Evolutionary conservation across 2,888 invertebrate species (phyloP).

Genomic region (Zonitis immaculata): DNA sequence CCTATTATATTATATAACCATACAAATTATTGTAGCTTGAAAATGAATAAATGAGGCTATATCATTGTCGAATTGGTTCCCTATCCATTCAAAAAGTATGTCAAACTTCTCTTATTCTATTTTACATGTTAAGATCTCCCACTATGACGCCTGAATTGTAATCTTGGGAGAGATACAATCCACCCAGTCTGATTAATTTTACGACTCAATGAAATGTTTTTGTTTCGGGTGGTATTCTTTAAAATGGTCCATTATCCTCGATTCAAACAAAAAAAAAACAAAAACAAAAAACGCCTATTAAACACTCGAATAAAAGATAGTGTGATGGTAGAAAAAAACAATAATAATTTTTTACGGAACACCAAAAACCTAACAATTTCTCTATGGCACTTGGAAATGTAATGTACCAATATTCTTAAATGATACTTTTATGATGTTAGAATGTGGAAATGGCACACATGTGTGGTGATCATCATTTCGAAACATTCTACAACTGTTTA

Average conservation of each 20-base stretch:
- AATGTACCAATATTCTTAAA: background rate
- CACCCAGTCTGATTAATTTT: slow-evolving; percentile 27
- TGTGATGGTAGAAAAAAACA: no score
- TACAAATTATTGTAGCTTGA: no score
- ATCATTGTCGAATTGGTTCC: background rate
- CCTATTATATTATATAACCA: background rate
- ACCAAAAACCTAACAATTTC: no score
- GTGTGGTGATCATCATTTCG: slow-evolving; percentile 1
- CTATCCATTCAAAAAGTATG: slow-evolving; percentile 1
- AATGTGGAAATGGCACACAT: slow-evolving; percentile 3
- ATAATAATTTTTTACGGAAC: no score
- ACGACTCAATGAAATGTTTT: slow-evolving; percentile 23
- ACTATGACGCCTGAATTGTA: slow-evolving; percentile 12
- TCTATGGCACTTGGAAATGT: background rate
- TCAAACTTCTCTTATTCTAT: no score
- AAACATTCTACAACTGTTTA: background rate
- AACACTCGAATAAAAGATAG: no score
- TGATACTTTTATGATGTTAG: slow-evolving; percentile 3
- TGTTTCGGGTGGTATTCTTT: slow-evolving; percentile 20
- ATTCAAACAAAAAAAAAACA: background rate
- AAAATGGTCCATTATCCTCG: slow-evolving; percentile 1
- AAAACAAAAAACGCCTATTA: no score
- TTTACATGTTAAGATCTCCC: slow-evolving; percentile 14
- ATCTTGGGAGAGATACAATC: slow-evolving; percentile 20
- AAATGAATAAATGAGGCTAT: slow-evolving; percentile 5